Base-by-base conservation (phyloP, 2,888 invertebrate species). In the Mythimna albipuncta region DNA sequence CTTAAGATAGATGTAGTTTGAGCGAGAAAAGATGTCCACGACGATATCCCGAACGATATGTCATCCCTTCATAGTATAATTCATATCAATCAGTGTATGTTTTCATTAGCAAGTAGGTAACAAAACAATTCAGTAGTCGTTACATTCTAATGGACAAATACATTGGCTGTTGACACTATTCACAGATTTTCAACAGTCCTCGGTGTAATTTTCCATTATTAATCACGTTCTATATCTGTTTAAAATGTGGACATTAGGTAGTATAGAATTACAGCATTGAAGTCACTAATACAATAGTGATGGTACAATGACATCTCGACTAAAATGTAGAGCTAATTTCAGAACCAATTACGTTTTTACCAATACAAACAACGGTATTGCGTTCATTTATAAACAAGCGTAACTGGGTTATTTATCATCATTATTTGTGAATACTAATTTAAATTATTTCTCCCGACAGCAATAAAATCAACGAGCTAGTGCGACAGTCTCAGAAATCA, bases 391-490 rank as follows among this genome's bases (percentile, higher is more conserved):
- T 32, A 9, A 41, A n/a, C 1, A 10, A 70, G 21, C 6, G 16
- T 32, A 16, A 35, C 7, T 58, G 19, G 5, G 16, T n/a, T 38
- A 35, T n/a, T 5, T 9, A 59, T 38, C 1, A 2, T 21, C 6
- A 41, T 13, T 21, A 26, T 41, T 2, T 9, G 10, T 10, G 7
- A n/a, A 11, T 63, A 59, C 21, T 78, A 55, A 81, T 54, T 35
- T 50, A 13, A 6, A 54, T 32, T 41, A 38, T 68, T 69, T 66
- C 26, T 75, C 41, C 44, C 52, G 9, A 65, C 94, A 96, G 96
- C 87, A 94, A 96, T 88, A 96, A 96, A 93, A 96, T 96, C 87
- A 94, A 93, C 87, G 94, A 96, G 88, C 88, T 96, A 72, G 95
- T 94, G 71, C 93, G 93, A 74, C 94, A 95, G 72, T 94, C 93